phyloP scores from a whole-genome alignment of 1,140 invertebrate species.

The Drosophila trapezifrons region DNA sequence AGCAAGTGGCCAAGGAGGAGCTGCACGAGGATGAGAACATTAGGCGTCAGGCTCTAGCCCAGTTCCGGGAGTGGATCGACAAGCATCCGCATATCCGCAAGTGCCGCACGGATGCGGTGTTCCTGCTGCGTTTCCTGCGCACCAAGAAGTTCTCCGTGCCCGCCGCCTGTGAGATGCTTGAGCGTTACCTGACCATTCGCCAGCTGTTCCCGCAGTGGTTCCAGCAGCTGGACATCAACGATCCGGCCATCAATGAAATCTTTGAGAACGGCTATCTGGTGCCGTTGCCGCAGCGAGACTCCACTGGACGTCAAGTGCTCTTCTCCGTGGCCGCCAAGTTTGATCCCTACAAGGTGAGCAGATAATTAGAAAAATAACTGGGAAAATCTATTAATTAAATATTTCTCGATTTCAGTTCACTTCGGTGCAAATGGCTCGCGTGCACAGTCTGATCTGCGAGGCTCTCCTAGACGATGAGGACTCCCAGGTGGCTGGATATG shows the following conservation, averaged over 20 bases:
- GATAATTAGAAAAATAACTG: not conserved
- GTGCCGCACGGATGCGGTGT: conserved; percentile 90
- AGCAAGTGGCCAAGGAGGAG: conserved; percentile 88
- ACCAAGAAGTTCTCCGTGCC: conserved; percentile 94
- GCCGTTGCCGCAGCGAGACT: conserved; percentile 90
- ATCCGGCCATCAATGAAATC: conserved; percentile 90
- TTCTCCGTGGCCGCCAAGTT: conserved; percentile 90
- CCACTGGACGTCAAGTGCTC: conserved; percentile 89
- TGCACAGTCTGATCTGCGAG: conserved; percentile 91
- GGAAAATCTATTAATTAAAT: not conserved
- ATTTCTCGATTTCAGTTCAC: conserved; percentile 84
- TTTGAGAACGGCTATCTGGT: conserved; percentile 92
- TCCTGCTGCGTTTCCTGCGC: conserved; percentile 92
- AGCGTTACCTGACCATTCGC: conserved; percentile 92
- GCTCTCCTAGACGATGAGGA: conserved; percentile 91
- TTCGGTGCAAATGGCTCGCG: conserved; percentile 90
- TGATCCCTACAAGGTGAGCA: conserved; percentile 87
- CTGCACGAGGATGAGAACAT: conserved; percentile 89
- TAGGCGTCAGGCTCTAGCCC: conserved; percentile 88
- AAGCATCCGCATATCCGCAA: conserved; percentile 91
- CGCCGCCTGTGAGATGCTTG: conserved; percentile 92
- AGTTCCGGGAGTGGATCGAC: conserved; percentile 90
- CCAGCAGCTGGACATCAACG: conserved; percentile 89
- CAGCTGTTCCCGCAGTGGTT: conserved; percentile 94
- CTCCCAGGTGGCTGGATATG: conserved; percentile 91